phyloP scores from a whole-genome alignment of 2,113 vertebrate species.

The Gobiocypris rarus region DNA sequence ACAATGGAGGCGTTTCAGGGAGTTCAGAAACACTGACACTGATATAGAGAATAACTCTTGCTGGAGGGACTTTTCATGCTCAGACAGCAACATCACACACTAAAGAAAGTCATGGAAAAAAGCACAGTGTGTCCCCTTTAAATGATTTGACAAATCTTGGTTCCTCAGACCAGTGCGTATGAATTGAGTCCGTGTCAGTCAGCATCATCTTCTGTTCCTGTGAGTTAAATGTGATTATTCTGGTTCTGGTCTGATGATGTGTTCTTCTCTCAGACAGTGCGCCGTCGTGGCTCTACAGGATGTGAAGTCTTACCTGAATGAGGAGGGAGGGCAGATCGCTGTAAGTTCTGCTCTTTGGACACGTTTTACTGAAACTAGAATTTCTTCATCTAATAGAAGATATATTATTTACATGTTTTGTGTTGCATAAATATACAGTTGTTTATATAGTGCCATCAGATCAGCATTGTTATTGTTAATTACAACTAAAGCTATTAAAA shows the following conservation, averaged over 20 bases:
- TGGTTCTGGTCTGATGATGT: neutral
- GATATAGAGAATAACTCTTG: too few species aligned
- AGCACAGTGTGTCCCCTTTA: neutral
- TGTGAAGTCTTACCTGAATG: constrained; percentile 86
- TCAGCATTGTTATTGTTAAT: neutral
- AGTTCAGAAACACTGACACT: too few species aligned
- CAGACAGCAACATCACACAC: too few species aligned
- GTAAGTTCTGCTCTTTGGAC: constrained; percentile 73
- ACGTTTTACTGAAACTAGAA: neutral
- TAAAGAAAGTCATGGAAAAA: too few species aligned
- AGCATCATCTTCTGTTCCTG: neutral
- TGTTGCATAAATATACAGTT: neutral
- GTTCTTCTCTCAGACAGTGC: constrained; percentile 78
- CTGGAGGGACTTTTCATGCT: too few species aligned
- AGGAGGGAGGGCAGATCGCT: constrained; percentile 93
- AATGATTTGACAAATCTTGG: neutral
- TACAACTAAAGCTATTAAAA: neutral
- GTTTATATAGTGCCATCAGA: neutral
- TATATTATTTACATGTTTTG: neutral
- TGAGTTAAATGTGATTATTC: neutral
- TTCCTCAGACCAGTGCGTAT: neutral
- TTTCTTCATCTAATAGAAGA: neutral
- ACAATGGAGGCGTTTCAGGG: too few species aligned
- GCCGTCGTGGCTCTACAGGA: constrained; percentile 92
- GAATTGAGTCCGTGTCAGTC: neutral